Base-by-base conservation (phyloP, 2,113 vertebrate genomes). In the Gambusia affinis region DNA sequence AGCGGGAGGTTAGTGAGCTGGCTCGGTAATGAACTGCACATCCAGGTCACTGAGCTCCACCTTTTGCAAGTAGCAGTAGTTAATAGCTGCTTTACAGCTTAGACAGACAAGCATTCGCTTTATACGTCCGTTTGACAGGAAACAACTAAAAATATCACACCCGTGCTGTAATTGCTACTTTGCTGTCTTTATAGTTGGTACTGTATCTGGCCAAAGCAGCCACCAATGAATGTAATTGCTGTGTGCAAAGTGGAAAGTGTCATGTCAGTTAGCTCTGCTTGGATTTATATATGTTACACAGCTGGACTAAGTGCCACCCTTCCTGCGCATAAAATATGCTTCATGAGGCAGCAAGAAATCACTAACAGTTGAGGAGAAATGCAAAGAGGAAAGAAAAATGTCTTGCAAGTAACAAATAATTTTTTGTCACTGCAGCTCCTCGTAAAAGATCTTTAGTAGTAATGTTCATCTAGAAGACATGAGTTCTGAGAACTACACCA, bases 91-190 rank as follows among this genome's bases (percentile, higher is more conserved):
- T 78, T 83, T 79, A 80, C 66, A 67, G 72, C 75, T 78, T 71
- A 83, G 87, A 93, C 88, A 89, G 90, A 90, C 88, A 87, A 73
- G 84, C 90, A 88, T 93, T 93, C 85, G 91, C 85, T 86, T 92
- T 83, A 84, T 90, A 79, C 85, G 83, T 80, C 83, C 14, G 86
- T 88, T 87, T 85, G 85, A 91, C 92, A 93, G 92, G 91, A 94
- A 94, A 88, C 81, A 89, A 91, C 93, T 92, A 93, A 93, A 95
- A 93, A 94, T 94, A 94, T 92, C 93, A 91, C 92, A 92, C 91
- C 91, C 81, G 75, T 88, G 90, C 89, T 85, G 92, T 94, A 93
- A 94, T 94, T 94, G 81, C 92, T 84, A 84, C 24, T 78, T 92
- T 92, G 85, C 87, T 87, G 81, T 92, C 91, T 92, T 93, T 93